A percentile compares a stretch with the other conserved stretches of the same genome.
Conservation (phyloP, 2,888 invertebrate species). For the Agrotis ipsilon region DNA sequence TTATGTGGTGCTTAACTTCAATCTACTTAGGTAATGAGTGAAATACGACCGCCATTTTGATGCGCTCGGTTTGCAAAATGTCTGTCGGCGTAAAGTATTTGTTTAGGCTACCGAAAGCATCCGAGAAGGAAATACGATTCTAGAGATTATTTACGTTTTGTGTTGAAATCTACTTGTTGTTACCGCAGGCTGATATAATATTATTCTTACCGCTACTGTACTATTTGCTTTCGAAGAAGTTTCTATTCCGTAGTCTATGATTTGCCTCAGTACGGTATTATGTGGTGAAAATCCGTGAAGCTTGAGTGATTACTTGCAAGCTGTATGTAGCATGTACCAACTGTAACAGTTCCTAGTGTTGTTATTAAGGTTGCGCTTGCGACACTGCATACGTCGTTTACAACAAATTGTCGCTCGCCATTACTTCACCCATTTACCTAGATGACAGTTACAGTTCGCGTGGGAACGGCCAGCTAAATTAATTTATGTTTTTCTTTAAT, state of each 20-base stretch:
- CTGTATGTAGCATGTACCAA: slow-evolving; percentile 29
- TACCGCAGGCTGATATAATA: slow-evolving; percentile 24
- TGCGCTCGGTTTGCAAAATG: slow-evolving; percentile 51
- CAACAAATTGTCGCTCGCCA: slow-evolving; percentile 46
- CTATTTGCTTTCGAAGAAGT: slow-evolving; percentile 38
- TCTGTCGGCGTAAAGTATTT: slow-evolving; percentile 61
- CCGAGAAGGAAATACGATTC: slow-evolving; percentile 39
- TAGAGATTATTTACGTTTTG: slow-evolving; percentile 45
- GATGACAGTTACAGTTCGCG: slow-evolving; percentile 44
- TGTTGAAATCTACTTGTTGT: slow-evolving; percentile 45
- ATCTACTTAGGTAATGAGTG: slow-evolving; percentile 51
- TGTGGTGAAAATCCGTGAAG: slow-evolving; percentile 26
- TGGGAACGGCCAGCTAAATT: slow-evolving; percentile 51
- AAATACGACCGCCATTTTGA: slow-evolving; percentile 49
- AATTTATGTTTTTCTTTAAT: slow-evolving; percentile 48
- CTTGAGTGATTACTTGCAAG: slow-evolving; percentile 13
- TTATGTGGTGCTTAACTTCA: slow-evolving; percentile 55
- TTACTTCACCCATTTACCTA: slow-evolving; percentile 61
- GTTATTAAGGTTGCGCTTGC: slow-evolving; percentile 40
- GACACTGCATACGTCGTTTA: slow-evolving; percentile 37
- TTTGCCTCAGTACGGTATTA: slow-evolving; percentile 17
- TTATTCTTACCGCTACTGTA: slow-evolving; percentile 15
- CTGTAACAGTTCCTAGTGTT: slow-evolving; percentile 25
- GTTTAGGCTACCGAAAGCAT: slow-evolving; percentile 40
- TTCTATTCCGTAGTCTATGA: slow-evolving; percentile 36